A percentile compares a stretch with the other conserved stretches of the same genome.
phyloP scores from a whole-genome alignment of 2,888 invertebrate genomes.

The Augiades crinisus region DNA sequence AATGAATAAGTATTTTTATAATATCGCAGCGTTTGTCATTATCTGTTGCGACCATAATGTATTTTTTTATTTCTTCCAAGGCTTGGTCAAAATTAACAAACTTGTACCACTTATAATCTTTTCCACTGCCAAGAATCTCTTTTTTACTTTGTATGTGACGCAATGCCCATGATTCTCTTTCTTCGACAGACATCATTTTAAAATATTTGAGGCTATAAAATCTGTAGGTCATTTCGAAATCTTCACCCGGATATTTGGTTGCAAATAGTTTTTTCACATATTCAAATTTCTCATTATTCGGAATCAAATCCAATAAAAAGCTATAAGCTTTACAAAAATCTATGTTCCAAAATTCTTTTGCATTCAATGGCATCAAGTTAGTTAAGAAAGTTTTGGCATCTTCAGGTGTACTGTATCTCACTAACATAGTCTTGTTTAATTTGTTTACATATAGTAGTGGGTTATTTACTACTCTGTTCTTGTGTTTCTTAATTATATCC shows the following conservation, averaged over 20 bases:
- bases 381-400: constrained; percentile 46
- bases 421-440: constrained; percentile 38
- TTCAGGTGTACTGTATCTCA: constrained; percentile 40
- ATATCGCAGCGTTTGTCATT: constrained; percentile 40
- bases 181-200: constrained; percentile 42
- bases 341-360: constrained; percentile 42
- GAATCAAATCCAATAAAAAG: constrained; percentile 45
- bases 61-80: constrained; percentile 46
- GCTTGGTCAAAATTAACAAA: constrained; percentile 51
- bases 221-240: constrained; percentile 44
- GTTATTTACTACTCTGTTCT: constrained; percentile 43
- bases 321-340: constrained; percentile 40
- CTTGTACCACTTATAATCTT: constrained; percentile 50
- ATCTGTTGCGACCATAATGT: constrained; percentile 40
- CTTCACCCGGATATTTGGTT: constrained; percentile 41
- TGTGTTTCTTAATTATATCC: constrained; percentile 46
- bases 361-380: constrained; percentile 40
- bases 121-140: constrained; percentile 43
- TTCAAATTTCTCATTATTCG: constrained; percentile 40
- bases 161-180: constrained; percentile 53
- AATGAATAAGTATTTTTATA: constrained; percentile 41
- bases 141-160: constrained; percentile 42
- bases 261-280: constrained; percentile 47
- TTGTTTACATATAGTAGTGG: constrained; percentile 43
- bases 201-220: constrained; percentile 44